Evolutionary conservation across 2,888 invertebrate species (phyloP), one percentile per base, ranked within the genome.

Genomic region (Trachelus tabidus): DNA sequence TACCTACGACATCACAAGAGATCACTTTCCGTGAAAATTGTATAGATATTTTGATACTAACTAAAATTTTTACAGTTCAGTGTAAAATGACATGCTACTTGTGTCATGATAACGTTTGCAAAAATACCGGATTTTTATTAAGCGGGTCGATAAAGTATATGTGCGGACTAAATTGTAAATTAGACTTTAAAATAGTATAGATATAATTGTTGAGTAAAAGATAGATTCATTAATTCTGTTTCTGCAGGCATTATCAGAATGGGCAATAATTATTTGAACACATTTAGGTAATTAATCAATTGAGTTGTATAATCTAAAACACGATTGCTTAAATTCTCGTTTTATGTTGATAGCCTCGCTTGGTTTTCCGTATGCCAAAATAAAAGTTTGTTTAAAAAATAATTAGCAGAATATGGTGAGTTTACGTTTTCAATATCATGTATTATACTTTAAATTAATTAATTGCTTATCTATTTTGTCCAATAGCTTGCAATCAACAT

Each of bases 401-500:
- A 23, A 56, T 56, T 23, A 56, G 56, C 56, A 23, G 23, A 9
- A 56, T 56, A 23, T 15, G 56, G 56, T 40, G 40, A 40, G 23
- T 23, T 56, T 23, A 6, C 23, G 9, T 56, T 56, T 71, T 30
- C 2, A 71, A 12, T 33, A 23, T 71, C 71, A 71, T 9, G 71
- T 33, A 33, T 31, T 76, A 33, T 85, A 86, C 40, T 84, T 86
- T 56, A 86, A 82, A 23, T 78, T 75, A n/a, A 86, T 77, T 12
- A 86, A 77, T 76, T 83, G 82, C 73, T 85, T 84, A 35, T 85
- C 82, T 68, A 84, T 82, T 79, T 80, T 84, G n/a, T 79, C 82
- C 12, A 79, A 80, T 73, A 83, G 77, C 68, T 83, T 81, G 15
- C 79, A 80, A 69, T 85, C 85, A 33, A 86, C 80, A 68, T 84